phyloP scores from a whole-genome alignment of 2,797 vertebrate species.

The Sebastes vulpes region DNA sequence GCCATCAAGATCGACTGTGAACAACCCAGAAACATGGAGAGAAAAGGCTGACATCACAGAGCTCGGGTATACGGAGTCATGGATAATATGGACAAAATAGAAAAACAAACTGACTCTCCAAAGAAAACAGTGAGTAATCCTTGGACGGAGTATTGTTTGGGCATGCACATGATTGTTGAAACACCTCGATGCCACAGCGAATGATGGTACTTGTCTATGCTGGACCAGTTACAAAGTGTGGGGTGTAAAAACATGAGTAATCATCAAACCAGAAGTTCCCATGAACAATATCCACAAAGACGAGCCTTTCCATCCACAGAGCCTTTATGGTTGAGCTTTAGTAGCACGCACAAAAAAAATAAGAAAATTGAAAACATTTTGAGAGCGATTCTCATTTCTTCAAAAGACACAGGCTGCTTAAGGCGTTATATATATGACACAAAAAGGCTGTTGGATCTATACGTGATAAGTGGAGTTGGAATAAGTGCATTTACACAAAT shows the following conservation, averaged over 20 bases:
- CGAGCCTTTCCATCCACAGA: conserved; percentile 5
- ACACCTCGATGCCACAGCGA: conserved; percentile 59
- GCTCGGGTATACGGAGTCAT: conserved; percentile 35
- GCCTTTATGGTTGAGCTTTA: conserved; percentile 1
- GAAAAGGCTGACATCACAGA: conserved; percentile 60
- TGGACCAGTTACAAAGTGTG: conserved; percentile 41
- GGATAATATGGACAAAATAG: conserved; percentile 57
- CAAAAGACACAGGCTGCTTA: background rate
- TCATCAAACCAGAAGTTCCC: conserved; percentile 55
- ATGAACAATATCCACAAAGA: conserved; percentile 27
- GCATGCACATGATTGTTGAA: conserved; percentile 57
- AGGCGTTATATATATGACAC: background rate
- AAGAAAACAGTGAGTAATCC: conserved; percentile 69
- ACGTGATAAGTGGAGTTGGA: background rate
- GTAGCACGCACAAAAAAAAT: background rate
- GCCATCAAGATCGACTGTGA: conserved; percentile 65
- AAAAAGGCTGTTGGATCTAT: background rate
- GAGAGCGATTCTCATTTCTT: background rate
- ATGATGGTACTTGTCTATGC: conserved; percentile 54
- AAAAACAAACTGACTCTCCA: conserved; percentile 63
- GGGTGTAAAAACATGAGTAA: conserved; percentile 49
- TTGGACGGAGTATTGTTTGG: conserved; percentile 66
- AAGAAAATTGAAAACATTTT: background rate
- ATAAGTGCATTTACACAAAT: background rate
- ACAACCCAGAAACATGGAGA: conserved; percentile 43